Percentiles rank a stretch among this genome's conserved stretches.
phyloP scores from a whole-genome alignment of 2,113 vertebrate genomes.

The Dicrurus megarhynchus region DNA sequence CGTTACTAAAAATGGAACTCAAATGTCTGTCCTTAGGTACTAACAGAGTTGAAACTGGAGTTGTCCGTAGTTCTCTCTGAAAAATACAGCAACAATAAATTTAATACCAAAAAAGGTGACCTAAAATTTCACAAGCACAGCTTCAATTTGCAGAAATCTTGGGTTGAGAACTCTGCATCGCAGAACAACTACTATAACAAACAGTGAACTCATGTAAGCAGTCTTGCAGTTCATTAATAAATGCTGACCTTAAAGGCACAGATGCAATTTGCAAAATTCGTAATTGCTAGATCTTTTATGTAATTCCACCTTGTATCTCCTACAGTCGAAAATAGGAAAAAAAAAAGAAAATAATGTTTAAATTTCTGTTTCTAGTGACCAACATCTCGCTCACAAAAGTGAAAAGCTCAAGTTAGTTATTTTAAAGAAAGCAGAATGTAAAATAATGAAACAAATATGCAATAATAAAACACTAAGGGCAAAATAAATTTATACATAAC shows the following conservation, averaged over 20 bases:
- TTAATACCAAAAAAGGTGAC: background rate
- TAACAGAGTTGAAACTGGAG: background rate
- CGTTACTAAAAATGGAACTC: background rate
- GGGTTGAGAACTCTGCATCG: background rate
- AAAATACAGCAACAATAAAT: background rate
- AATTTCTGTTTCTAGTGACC: constrained; percentile 38
- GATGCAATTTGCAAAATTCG: background rate
- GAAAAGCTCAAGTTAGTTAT: constrained; percentile 52
- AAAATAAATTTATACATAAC: constrained; percentile 82
- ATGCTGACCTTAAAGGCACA: background rate
- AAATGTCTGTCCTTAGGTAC: background rate
- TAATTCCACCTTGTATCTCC: constrained; percentile 9
- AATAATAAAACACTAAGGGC: constrained; percentile 73
- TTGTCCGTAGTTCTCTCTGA: background rate
- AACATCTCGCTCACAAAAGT: background rate
- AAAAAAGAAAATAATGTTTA: background rate
- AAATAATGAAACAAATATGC: constrained; percentile 71
- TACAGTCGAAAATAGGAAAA: background rate
- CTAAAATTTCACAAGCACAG: background rate
- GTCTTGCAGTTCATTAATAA: background rate
- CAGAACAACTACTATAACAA: background rate
- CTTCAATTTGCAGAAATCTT: background rate
- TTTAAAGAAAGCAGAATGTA: constrained; percentile 57
- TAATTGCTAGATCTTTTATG: background rate
- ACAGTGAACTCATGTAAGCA: background rate